Base-by-base conservation (phyloP, 1,140 invertebrate species). In the Lineus longissimus region DNA sequence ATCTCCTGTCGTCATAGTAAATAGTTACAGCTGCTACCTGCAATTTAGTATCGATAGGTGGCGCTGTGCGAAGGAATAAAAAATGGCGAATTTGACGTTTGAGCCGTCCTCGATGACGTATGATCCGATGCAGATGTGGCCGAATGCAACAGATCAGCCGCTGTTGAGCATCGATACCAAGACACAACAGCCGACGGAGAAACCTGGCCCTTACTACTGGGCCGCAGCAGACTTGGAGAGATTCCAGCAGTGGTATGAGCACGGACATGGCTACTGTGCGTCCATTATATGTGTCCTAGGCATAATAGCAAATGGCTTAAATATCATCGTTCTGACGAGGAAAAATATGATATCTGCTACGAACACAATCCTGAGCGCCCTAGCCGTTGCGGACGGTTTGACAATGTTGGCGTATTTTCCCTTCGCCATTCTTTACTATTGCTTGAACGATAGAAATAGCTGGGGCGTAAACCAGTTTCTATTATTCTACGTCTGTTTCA, bases 251-350 rank as follows among this genome's bases (percentile, higher is more conserved):
- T 70, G 63, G 33, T 86, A 86, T 66, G 70, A 71, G 9, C 69
- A 74, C 23, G 70, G 88, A 19, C 91, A 94, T 76, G 88, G 89
- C 1, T 89, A 89, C 75, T 73, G 88, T 29, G 85, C 88, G 2
- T 79, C 90, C 0, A 73, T 86, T 15, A 89, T 97, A 9, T 96
- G 94, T 79, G 78, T 92, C 29, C 92, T 95, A 69, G 94, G 94
- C 25, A 90, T 90, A 40, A 81, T 95, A 58, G 91, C 93, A 15
- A 97, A 97, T 74, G 84, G 91, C 13, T 76, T 95, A 19, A 97
- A 95, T 75, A 91, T 97, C 51, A 87, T 92, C 2, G 93, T 97
- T 0, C 80, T 97, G 36, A 95, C 94, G 0, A 84, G 91, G 40
- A 90, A 91, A 68, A 90, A 93, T 67, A 90, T 94, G 86, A 17